phyloP scores from a whole-genome alignment of 2,888 invertebrate species.

The Esperia sulphurella region DNA sequence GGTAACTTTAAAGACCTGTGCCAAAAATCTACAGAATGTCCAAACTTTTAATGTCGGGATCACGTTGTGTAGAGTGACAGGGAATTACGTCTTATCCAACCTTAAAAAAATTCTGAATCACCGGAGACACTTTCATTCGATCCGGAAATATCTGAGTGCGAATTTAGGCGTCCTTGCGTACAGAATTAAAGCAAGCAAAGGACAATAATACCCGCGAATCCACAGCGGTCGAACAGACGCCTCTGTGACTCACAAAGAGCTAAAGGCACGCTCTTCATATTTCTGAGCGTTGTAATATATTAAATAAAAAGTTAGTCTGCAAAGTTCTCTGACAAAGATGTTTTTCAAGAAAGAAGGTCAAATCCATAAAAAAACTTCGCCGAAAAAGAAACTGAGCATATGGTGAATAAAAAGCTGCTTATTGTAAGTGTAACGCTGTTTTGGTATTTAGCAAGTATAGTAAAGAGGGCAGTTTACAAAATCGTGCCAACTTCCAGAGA shows the following conservation, averaged over 20 bases:
- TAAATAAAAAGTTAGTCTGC: conserved; percentile 6
- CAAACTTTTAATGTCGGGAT: conserved; percentile 55
- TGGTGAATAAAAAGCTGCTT: conserved; percentile 22
- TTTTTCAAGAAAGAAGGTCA: conserved; percentile 10
- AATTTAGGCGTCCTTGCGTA: conserved; percentile 73
- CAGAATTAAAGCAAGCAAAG: conserved; percentile 59
- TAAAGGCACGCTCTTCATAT: conserved; percentile 10
- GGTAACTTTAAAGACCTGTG: conserved; percentile 35
- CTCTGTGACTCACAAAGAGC: conserved; percentile 39
- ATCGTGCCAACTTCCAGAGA: conserved; percentile 71
- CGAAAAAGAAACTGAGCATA: conserved; percentile 9
- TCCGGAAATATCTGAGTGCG: conserved; percentile 68
- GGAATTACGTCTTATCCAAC: conserved; percentile 55
- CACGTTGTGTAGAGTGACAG: conserved; percentile 53
- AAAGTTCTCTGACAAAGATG: conserved; percentile 1
- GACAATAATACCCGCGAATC: conserved; percentile 55
- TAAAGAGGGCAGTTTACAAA: conserved; percentile 78
- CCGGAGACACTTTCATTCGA: conserved; percentile 63
- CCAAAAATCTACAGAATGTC: conserved; percentile 55
- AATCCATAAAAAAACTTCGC: background rate
- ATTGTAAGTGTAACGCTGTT: conserved; percentile 31
- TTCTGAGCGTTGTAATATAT: conserved; percentile 9
- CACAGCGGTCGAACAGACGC: conserved; percentile 34
- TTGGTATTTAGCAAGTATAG: conserved; percentile 58
- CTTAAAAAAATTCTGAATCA: conserved; percentile 67